Base-by-base conservation (phyloP, 1,140 invertebrate species). In the Neodiprion virginianus region DNA sequence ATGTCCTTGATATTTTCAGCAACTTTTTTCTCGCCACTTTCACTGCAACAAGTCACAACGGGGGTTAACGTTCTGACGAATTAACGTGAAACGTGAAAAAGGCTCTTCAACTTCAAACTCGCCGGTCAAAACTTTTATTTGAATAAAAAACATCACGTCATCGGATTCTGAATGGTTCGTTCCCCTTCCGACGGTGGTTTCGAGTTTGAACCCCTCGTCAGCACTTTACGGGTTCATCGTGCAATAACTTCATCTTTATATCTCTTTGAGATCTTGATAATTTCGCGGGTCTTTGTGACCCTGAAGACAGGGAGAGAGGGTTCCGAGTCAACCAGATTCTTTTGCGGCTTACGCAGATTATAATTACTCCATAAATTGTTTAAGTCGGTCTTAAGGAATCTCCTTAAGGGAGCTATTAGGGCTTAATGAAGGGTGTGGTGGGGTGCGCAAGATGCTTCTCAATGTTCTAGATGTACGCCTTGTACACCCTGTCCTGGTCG, bases 301-400 rank as follows among this genome's bases (percentile, higher is more conserved):
- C n/a, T 14, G 53, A 17, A 3, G 53, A 17, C n/a, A 8, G n/a
- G 53, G 53, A 61, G n/a, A 17, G n/a, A 61, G 53, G 53, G 2
- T 40, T 40, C 28, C 8, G 53, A 61, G 11, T 61, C 53, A 61
- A 61, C 53, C 53, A 61, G 53, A 61, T 61, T 61, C 53, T 61
- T 61, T 61, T 61, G 53, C 53, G 53, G 53, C 53, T 61, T 61
- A 61, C 53, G 53, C 53, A 61, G 53, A 61, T 61, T 61, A 61
- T 17, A 61, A 61, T 61, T 61, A 61, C 53, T 61, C 53, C 53
- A 61, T 61, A 61, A 61, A 61, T 61, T 61, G 53, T 61, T 61
- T 61, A 61, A 61, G 53, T 61, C 53, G 53, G 53, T 61, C 53
- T 61, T 61, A 61, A 61, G 53, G n/a, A 61, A 14, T 17, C 53